Evolutionary conservation across 1,140 invertebrate species (phyloP).

Genomic region (Megathymus violae): DNA sequence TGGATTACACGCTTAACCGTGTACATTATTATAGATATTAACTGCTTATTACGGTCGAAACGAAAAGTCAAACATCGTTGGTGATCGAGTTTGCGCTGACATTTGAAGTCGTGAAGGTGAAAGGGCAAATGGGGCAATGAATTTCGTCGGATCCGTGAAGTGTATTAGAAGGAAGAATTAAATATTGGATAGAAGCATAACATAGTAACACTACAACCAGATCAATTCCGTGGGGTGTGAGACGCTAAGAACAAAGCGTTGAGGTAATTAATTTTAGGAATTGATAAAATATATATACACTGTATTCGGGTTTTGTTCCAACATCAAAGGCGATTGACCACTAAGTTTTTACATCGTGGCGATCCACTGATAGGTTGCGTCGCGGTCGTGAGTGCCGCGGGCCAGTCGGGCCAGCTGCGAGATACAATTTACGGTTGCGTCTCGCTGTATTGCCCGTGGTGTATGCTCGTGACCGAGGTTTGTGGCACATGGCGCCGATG

Average conservation of each 20-base stretch:
- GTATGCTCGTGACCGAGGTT: constrained; percentile 78
- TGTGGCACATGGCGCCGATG: constrained; percentile 66
- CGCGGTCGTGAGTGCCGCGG: constrained; percentile 45
- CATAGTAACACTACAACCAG: no score
- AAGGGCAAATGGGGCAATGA: constrained; percentile 42
- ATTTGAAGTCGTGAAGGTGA: constrained; percentile 55
- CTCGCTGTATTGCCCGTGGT: constrained; percentile 59
- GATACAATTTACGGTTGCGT: constrained; percentile 68
- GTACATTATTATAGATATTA: constrained; percentile 58
- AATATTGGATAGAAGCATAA: neutral
- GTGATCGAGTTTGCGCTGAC: constrained; percentile 46
- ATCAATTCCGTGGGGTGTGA: no score
- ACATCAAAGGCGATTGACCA: neutral
- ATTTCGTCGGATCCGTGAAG: constrained; percentile 21
- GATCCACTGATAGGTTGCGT: constrained; percentile 22
- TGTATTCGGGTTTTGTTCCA: neutral
- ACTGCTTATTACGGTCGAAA: constrained; percentile 59
- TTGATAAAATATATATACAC: no score
- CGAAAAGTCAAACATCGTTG: constrained; percentile 57
- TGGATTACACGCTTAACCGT: constrained; percentile 66
- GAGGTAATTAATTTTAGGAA: no score
- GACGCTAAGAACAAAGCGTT: no score
- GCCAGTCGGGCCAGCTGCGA: constrained; percentile 65
- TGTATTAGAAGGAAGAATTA: constrained; percentile 20
- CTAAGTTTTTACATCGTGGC: neutral